These are phyloP conservation scores for Psettodes erumei DNA, from an alignment of 2,113 vertebrate species.

Conservation along the genomic window DNA sequence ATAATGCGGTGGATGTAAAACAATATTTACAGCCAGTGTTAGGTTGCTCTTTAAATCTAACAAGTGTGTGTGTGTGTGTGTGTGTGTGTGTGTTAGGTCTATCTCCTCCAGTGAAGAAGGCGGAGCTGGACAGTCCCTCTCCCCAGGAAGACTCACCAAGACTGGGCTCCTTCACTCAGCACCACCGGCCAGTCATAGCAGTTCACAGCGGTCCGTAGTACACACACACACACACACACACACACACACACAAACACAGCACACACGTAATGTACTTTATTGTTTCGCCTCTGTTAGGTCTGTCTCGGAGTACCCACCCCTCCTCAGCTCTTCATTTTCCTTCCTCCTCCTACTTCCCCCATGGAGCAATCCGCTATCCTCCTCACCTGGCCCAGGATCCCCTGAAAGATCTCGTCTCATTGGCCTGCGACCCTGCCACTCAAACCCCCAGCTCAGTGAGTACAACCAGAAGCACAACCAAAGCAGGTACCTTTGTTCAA, in stretches of 20 bases:
- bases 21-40: not conserved
- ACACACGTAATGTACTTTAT: not conserved
- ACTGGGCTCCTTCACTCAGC: constrained; percentile 94
- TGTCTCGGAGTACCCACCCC: constrained; percentile 92
- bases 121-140: constrained; percentile 95
- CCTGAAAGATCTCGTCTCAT: constrained; percentile 94
- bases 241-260: not conserved
- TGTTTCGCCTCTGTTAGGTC: constrained; percentile 77
- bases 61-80: not conserved
- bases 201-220: constrained; percentile 93
- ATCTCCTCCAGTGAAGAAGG: constrained; percentile 96
- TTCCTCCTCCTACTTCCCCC: constrained; percentile 92
- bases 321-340: constrained; percentile 95
- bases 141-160: constrained; percentile 95
- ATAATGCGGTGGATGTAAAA: not conserved
- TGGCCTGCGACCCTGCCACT: constrained; percentile 95
- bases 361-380: constrained; percentile 95
- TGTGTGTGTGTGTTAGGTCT: constrained; percentile 82
- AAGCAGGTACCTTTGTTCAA: too few species aligned
- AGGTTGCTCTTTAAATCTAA: not conserved
- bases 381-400: constrained; percentile 97
- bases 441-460: constrained; percentile 94
- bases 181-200: constrained; percentile 97
- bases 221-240: not conserved
- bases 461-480: too few species aligned